Percentiles rank a stretch among this genome's conserved stretches.
Evolutionary conservation across 1,140 invertebrate genomes (phyloP).

Genomic region (Drosophila chauvacae): DNA sequence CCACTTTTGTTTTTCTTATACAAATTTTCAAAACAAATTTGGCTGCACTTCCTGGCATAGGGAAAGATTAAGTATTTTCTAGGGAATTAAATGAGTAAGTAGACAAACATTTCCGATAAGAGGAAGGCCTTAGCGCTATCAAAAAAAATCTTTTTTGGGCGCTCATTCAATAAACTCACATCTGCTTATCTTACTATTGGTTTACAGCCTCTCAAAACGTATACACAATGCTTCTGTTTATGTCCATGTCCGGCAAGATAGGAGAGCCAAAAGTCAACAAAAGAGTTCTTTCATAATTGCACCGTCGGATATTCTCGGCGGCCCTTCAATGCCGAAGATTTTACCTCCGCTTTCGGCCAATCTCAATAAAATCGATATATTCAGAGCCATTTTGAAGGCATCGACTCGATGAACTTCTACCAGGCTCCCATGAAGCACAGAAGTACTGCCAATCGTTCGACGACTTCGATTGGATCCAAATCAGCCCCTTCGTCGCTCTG

Average conservation of each 20-base stretch:
- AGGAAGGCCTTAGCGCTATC: neutral
- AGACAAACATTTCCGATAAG: neutral
- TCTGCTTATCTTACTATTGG: neutral
- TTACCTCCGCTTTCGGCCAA: neutral
- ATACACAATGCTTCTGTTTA: neutral
- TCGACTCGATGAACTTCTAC: slow-evolving; percentile 72
- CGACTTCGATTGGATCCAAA: slow-evolving; percentile 68
- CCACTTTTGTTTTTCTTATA: neutral
- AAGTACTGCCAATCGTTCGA: slow-evolving; percentile 63
- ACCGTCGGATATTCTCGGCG: neutral
- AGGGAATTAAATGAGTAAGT: neutral
- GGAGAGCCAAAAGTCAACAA: too few species aligned
- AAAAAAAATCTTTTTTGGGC: neutral
- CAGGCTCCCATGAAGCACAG: slow-evolving; percentile 62
- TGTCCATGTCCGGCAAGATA: neutral
- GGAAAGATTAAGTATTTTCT: neutral
- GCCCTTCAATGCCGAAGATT: neutral
- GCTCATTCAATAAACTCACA: neutral
- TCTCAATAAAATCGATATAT: slow-evolving; percentile 67
- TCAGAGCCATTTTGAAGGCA: slow-evolving; percentile 59
- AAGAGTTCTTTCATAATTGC: neutral
- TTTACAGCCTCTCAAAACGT: neutral
- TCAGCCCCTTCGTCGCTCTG: slow-evolving; percentile 50
- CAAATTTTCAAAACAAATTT: neutral
- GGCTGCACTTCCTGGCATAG: neutral